phyloP scores from a whole-genome alignment of 2,797 vertebrate genomes.

The Mallotus villosus region DNA sequence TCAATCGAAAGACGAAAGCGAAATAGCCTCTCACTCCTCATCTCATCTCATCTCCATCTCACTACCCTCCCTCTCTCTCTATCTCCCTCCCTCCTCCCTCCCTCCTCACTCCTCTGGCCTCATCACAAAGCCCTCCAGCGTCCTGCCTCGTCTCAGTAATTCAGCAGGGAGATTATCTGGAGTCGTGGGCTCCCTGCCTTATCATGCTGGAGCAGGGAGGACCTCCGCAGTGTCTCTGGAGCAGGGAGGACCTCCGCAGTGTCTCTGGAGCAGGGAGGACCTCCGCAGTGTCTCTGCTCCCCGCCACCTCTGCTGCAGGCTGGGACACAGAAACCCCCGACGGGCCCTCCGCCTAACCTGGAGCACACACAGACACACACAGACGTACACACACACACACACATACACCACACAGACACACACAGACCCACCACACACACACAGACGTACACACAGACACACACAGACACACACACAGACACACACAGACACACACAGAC shows the following conservation, averaged over 20 bases:
- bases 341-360: constrained; percentile 4
- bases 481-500: neutral
- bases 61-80: neutral
- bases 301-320: constrained; percentile 45
- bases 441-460: too few relatives aligned
- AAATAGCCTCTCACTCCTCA: too few relatives aligned
- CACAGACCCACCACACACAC: constrained; percentile 4
- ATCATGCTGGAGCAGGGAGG: constrained; percentile 61
- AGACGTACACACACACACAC: neutral
- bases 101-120: constrained; percentile 32
- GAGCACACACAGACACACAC: neutral
- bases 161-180: constrained; percentile 56
- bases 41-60: neutral
- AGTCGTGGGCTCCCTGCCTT: constrained; percentile 56
- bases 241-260: too few relatives aligned
- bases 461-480: constrained; percentile 21
- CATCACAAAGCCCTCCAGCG: constrained; percentile 31
- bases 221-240: constrained; percentile 44
- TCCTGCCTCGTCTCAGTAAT: constrained; percentile 54
- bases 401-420: neutral
- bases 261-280: constrained; percentile 45
- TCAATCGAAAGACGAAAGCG: too few relatives aligned
- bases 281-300: constrained; percentile 49
- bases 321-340: constrained; percentile 21
- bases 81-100: neutral